Conservation (phyloP, 2,113 vertebrate genomes). For the Callaeas wilsoni region DNA sequence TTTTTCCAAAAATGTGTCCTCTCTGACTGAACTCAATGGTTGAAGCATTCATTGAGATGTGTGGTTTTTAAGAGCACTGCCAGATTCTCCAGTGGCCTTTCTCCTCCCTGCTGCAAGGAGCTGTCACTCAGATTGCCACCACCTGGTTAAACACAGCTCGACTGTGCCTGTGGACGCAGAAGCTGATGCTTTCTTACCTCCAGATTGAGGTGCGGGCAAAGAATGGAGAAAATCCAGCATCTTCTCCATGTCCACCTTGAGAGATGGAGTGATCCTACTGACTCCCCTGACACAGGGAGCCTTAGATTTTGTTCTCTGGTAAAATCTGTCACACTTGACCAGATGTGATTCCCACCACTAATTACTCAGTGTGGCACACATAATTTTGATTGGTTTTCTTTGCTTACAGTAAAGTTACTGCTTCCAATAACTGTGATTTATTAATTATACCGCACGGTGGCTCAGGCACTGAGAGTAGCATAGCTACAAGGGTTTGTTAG, state of each 20-base stretch:
- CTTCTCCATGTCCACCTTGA: background rate
- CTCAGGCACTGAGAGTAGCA: background rate
- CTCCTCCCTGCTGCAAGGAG: background rate
- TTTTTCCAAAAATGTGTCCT: background rate
- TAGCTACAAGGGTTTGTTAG: background rate
- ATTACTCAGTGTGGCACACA: background rate
- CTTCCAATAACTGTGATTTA: background rate
- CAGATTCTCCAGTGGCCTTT: background rate
- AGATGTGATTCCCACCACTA: background rate
- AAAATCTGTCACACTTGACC: background rate
- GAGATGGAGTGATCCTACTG: background rate
- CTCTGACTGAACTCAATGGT: background rate
- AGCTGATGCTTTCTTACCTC: background rate
- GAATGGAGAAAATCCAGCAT: background rate
- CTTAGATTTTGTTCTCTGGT: background rate
- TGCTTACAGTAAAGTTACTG: background rate
- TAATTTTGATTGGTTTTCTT: background rate
- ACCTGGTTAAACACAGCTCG: background rate
- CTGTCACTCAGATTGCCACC: background rate
- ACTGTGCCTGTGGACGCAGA: background rate
- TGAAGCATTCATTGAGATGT: fast-evolving
- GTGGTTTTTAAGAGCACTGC: background rate
- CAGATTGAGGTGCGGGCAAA: background rate
- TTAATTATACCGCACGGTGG: background rate
- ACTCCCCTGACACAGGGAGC: background rate